Conservation (phyloP, 2,113 vertebrate genomes). For the Microcebus tavaratra region DNA sequence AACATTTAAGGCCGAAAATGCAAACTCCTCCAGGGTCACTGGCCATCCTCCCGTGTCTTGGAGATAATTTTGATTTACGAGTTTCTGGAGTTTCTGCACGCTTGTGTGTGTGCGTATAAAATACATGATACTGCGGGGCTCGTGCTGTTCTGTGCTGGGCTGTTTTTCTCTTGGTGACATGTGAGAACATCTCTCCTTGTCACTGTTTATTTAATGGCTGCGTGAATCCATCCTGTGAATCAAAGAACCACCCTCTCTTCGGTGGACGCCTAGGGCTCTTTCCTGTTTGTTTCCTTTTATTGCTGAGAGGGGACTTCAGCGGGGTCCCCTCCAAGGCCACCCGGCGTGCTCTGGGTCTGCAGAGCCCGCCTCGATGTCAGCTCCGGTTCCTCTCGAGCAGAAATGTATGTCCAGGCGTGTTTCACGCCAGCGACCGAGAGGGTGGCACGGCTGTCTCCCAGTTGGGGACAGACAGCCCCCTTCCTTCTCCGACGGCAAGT, state of each 20-base stretch:
- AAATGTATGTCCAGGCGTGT: accelerated
- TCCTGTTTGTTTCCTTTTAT: neutral
- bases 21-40: neutral
- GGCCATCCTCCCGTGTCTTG: neutral
- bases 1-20: neutral
- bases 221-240: neutral
- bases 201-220: neutral
- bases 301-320: neutral
- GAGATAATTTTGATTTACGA: neutral
- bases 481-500: neutral
- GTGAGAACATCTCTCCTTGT: neutral
- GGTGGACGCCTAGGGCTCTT: neutral
- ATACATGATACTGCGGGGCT: neutral
- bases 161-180: neutral
- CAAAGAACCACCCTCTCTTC: neutral
- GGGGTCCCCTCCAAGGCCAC: neutral
- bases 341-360: neutral
- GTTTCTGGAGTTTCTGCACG: neutral
- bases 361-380: neutral
- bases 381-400: neutral
- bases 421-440: neutral
- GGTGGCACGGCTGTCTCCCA: accelerated
- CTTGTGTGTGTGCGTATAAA: neutral
- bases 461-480: neutral
- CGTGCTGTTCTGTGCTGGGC: neutral